Conservation (phyloP, 2,888 invertebrate genomes). For the Melieria picta region DNA sequence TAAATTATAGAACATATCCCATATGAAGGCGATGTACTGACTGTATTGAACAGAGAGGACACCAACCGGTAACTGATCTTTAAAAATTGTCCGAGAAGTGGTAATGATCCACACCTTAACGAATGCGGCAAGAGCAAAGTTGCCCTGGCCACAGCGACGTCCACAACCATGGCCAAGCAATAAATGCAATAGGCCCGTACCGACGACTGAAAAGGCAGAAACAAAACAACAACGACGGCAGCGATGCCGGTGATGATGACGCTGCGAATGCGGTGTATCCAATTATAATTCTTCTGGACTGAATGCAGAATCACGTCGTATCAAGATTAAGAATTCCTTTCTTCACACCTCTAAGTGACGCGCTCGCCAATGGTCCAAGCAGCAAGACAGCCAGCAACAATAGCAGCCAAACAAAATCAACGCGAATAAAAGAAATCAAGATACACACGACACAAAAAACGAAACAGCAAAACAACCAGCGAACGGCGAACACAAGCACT, state of each 20-base stretch:
- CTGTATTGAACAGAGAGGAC: too few species aligned
- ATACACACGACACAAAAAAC: slow-evolving; percentile 19
- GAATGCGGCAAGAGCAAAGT: slow-evolving; percentile 15
- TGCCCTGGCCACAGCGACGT: too few species aligned
- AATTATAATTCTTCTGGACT: slow-evolving; percentile 32
- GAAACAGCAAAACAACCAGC: slow-evolving; percentile 26
- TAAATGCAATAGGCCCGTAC: too few species aligned
- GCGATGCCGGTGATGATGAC: background rate
- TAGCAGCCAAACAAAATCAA: slow-evolving; percentile 30
- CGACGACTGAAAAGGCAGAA: background rate
- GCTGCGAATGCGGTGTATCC: slow-evolving; percentile 21
- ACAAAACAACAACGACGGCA: slow-evolving; percentile 12
- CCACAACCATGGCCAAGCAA: too few species aligned
- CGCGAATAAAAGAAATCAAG: slow-evolving; percentile 20
- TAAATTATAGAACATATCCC: too few species aligned
- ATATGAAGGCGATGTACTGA: too few species aligned
- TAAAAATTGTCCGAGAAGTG: slow-evolving; percentile 30
- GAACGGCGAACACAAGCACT: slow-evolving; percentile 12
- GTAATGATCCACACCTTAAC: slow-evolving; percentile 30
- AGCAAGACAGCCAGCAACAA: slow-evolving; percentile 24
- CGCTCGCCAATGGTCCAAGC: slow-evolving; percentile 40
- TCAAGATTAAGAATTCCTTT: slow-evolving; percentile 44
- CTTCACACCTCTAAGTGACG: slow-evolving; percentile 49
- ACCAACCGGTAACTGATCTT: slow-evolving; percentile 21
- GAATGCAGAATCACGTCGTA: slow-evolving; percentile 32